These are phyloP conservation scores for Gymnothorax reevesii DNA, from an alignment of 2,797 vertebrate genomes.

Conservation along the genomic window DNA sequence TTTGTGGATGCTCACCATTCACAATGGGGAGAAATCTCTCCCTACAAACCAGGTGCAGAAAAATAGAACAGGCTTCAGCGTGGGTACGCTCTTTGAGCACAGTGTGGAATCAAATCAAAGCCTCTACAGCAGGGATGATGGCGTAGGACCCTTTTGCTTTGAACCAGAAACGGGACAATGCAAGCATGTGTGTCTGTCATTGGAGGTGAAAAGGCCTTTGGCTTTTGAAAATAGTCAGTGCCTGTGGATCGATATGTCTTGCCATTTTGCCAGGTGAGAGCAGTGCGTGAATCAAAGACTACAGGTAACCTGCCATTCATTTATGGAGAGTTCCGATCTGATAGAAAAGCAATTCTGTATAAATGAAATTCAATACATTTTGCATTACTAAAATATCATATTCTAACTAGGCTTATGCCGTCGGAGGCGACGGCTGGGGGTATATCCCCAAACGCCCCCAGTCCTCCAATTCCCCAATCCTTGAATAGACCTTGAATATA, in stretches of 20 bases:
- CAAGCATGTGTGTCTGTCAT: neutral
- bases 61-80: neutral
- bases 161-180: neutral
- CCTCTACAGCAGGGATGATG: neutral
- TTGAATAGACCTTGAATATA: too few species aligned
- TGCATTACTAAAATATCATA: too few species aligned
- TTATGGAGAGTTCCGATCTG: neutral
- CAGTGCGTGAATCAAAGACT: neutral
- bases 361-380: neutral
- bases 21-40: neutral
- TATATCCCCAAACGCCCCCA: too few species aligned
- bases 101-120: slow-evolving; percentile 1
- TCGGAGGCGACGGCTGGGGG: too few species aligned
- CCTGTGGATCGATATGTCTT: slow-evolving; percentile 2
- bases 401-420: too few species aligned
- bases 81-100: neutral
- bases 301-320: neutral
- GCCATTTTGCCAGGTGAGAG: slow-evolving; percentile 9
- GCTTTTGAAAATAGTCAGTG: neutral
- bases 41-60: neutral
- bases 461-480: too few species aligned
- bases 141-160: neutral
- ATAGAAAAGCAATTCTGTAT: neutral
- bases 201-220: neutral
- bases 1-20: neutral